A percentile compares a stretch with the other conserved stretches of the same genome.
These are phyloP conservation scores for Oscheius myriophilus DNA, from an alignment of 2,888 invertebrate species.

Conservation along the genomic window DNA sequence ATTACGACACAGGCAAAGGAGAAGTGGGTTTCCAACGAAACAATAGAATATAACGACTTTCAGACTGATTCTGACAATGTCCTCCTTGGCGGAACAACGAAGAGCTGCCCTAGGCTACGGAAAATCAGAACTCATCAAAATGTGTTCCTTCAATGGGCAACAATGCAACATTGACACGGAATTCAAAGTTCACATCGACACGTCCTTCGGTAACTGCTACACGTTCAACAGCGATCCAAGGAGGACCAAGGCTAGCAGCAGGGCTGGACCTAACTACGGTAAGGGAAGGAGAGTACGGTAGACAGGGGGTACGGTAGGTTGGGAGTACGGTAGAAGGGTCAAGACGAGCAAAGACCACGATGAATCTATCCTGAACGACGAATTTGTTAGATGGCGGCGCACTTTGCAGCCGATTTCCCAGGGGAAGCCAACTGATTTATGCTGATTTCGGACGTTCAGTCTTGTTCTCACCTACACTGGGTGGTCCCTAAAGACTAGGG, in stretches of 20 bases:
- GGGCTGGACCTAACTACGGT: constrained; percentile 69
- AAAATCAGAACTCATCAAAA: constrained; percentile 52
- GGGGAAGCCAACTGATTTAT: too few relatives aligned
- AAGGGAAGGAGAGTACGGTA: constrained; percentile 1
- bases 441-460: too few relatives aligned
- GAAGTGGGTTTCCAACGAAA: constrained; percentile 50
- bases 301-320: too few relatives aligned
- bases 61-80: constrained; percentile 67
- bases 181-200: constrained; percentile 64
- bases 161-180: constrained; percentile 67
- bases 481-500: too few relatives aligned
- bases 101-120: constrained; percentile 53
- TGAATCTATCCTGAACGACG: too few relatives aligned
- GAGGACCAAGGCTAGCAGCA: constrained; percentile 48
- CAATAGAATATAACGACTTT: background rate
- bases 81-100: constrained; percentile 50
- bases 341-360: too few relatives aligned
- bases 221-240: constrained; percentile 63
- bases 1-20: constrained; percentile 69
- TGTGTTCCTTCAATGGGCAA: constrained; percentile 69
- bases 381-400: too few relatives aligned
- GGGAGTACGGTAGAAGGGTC: too few relatives aligned
- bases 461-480: too few relatives aligned
- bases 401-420: too few relatives aligned
- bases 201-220: constrained; percentile 69